These are phyloP conservation scores for Gambelia wislizenii DNA, from an alignment of 2,797 vertebrate species.

Conservation along the genomic window DNA sequence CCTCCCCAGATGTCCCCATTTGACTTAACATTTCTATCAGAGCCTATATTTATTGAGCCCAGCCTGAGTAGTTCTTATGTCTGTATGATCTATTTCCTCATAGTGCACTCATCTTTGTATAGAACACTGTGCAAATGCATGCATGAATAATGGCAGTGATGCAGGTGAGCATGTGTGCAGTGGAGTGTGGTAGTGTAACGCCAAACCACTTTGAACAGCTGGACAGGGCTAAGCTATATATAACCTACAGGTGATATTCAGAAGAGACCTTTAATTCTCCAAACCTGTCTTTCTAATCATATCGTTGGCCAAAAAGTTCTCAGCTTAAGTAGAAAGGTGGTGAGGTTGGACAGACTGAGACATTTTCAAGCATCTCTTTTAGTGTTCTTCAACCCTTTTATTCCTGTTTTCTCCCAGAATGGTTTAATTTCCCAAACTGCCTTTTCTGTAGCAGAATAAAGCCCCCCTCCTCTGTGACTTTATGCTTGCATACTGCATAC, in stretches of 20 bases:
- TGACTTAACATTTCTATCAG: not conserved
- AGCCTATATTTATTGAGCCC: too few species aligned
- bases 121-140: not conserved
- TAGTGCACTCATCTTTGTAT: not conserved
- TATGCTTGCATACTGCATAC: slow-evolving; percentile 21
- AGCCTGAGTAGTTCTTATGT: not conserved
- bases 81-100: not conserved
- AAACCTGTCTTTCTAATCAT: not conserved
- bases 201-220: not conserved
- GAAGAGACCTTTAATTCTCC: not conserved
- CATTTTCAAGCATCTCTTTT: not conserved
- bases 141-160: not conserved
- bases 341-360: not conserved
- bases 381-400: not conserved
- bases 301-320: not conserved
- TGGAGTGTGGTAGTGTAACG: too few species aligned
- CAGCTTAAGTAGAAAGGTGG: not conserved
- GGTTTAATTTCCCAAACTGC: slow-evolving; percentile 41
- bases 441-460: slow-evolving; percentile 36
- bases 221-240: slow-evolving; percentile 8
- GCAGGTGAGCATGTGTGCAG: not conserved
- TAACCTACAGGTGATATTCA: not conserved
- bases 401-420: slow-evolving; percentile 21
- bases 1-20: too few species aligned
- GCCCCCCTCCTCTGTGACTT: slow-evolving; percentile 41